These are phyloP conservation scores for Mycalesis mineus DNA, from an alignment of 2,888 invertebrate genomes.

Conservation along the genomic window DNA sequence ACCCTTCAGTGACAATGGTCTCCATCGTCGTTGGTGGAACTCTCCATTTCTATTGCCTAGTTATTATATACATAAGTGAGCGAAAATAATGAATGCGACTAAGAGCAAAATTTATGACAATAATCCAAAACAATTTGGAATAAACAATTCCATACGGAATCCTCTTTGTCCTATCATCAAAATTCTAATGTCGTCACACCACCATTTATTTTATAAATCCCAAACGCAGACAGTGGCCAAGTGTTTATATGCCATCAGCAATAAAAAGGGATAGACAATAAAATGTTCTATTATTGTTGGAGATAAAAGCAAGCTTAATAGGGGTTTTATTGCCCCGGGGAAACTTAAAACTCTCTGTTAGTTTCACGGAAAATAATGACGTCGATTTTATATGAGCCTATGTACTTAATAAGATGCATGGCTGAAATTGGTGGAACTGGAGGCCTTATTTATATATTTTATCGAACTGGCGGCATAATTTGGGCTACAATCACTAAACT, in stretches of 20 bases:
- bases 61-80: too few relatives aligned
- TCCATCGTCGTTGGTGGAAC: too few relatives aligned
- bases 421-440: neutral
- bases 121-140: neutral
- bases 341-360: conserved; percentile 26
- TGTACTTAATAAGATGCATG: conserved; percentile 1
- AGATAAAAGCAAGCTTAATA: conserved; percentile 29
- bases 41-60: too few relatives aligned
- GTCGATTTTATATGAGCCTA: conserved; percentile 12
- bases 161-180: conserved; percentile 17
- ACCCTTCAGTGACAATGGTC: too few relatives aligned
- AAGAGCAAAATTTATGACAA: too few relatives aligned
- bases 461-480: too few relatives aligned
- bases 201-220: conserved; percentile 27
- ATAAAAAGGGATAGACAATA: conserved; percentile 30
- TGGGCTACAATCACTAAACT: too few relatives aligned
- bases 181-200: conserved; percentile 22
- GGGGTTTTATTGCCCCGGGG: conserved; percentile 26
- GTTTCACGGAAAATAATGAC: conserved; percentile 25
- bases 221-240: conserved; percentile 26
- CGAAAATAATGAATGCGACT: too few relatives aligned
- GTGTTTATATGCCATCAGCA: conserved; percentile 32
- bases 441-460: too few relatives aligned
- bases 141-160: neutral
- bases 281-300: conserved; percentile 30